Conservation (phyloP, 2,797 vertebrate genomes). For the Sphenopsis melanotis region DNA sequence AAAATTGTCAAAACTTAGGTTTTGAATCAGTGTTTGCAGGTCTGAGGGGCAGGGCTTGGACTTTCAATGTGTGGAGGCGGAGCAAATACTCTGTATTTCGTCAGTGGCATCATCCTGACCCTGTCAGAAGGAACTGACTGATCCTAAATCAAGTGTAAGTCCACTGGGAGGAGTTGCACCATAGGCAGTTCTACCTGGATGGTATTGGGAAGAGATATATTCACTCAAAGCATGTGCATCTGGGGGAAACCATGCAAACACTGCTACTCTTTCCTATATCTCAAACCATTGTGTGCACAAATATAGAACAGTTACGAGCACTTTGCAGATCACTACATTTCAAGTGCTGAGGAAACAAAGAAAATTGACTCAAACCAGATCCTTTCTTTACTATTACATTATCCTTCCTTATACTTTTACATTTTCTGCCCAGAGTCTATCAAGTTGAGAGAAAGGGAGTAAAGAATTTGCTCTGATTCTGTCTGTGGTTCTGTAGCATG, state of each 20-base stretch:
- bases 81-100: background rate
- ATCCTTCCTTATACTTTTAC: background rate
- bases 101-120: background rate
- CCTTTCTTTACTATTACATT: background rate
- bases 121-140: background rate
- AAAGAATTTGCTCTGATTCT: background rate
- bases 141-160: background rate
- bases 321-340: background rate
- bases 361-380: background rate
- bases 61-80: background rate
- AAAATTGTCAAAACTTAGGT: background rate
- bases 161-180: background rate
- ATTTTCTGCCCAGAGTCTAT: background rate
- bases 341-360: background rate
- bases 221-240: background rate
- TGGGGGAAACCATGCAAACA: background rate
- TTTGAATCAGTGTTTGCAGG: background rate
- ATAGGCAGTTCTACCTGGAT: background rate
- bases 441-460: background rate
- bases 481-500: background rate
- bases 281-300: background rate
- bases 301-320: background rate
- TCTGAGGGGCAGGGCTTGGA: background rate
- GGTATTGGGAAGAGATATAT: background rate
- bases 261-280: background rate